These are phyloP conservation scores for Ferrisia virgata DNA, from an alignment of 2,888 invertebrate genomes.

Conservation along the genomic window DNA sequence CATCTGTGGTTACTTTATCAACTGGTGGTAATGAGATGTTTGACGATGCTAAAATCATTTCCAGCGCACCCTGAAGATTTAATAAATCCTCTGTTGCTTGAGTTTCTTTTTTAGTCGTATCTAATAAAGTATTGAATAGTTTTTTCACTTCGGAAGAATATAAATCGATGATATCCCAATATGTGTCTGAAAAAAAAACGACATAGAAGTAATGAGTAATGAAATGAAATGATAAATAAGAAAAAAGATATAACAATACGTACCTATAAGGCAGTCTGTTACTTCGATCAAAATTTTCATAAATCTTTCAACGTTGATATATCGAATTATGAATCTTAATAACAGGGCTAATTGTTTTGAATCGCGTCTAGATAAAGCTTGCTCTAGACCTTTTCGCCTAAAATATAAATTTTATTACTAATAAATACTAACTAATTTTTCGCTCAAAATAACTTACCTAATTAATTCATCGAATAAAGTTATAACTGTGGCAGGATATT, in stretches of 20 bases:
- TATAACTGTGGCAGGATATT: conserved; percentile 73
- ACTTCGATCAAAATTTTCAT: conserved; percentile 72
- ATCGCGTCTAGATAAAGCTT: conserved; percentile 71
- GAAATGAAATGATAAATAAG: not conserved
- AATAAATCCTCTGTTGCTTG: conserved; percentile 5
- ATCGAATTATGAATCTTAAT: conserved; percentile 70
- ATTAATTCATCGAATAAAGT: conserved; percentile 81
- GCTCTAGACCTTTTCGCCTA: conserved; percentile 70
- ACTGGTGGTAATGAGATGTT: conserved; percentile 63
- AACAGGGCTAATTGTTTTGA: conserved; percentile 65
- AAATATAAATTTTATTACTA: not conserved
- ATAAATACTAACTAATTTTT: not conserved
- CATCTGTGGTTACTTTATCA: not conserved
- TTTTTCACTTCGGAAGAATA: conserved; percentile 41
- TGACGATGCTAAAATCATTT: conserved; percentile 31
- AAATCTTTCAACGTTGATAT: conserved; percentile 72
- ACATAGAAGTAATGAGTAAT: not conserved
- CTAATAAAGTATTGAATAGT: not conserved
- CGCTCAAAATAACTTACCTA: conserved; percentile 51
- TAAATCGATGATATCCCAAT: conserved; percentile 27
- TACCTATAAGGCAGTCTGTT: conserved; percentile 68
- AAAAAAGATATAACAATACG: conserved; percentile 47
- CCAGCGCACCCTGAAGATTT: conserved; percentile 27
- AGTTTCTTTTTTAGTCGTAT: not conserved
- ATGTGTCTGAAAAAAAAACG: conserved; percentile 9